These are phyloP conservation scores for Dunckerocampus dactyliophorus DNA, from an alignment of 2,113 vertebrate genomes.

Conservation along the genomic window DNA sequence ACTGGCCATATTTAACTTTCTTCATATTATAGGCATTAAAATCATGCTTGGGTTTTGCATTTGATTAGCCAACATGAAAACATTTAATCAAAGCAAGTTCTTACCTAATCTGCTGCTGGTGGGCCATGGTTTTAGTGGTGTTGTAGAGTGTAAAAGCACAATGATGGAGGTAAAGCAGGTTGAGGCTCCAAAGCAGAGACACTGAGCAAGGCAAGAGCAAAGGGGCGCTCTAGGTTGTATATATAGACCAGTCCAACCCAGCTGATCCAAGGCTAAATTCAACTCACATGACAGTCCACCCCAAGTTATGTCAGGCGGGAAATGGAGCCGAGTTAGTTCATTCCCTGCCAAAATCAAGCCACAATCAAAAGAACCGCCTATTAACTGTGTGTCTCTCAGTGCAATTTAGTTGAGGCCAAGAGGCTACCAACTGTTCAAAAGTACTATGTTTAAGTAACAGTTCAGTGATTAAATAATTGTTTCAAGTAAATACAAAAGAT, in stretches of 20 bases:
- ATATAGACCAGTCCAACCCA: constrained; percentile 42
- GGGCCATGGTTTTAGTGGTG: constrained; percentile 67
- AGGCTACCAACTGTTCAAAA: too few relatives aligned
- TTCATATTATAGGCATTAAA: too few relatives aligned
- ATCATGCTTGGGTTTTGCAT: background rate
- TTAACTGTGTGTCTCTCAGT: too few relatives aligned
- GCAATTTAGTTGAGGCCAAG: too few relatives aligned
- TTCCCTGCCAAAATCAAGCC: constrained; percentile 13
- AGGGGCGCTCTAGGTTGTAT: constrained; percentile 40
- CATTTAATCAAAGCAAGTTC: constrained; percentile 11
- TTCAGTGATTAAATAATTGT: too few relatives aligned
- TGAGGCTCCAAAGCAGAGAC: constrained; percentile 48
- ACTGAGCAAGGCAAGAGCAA: constrained; percentile 47
- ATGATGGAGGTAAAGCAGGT: constrained; percentile 50
- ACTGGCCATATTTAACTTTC: too few relatives aligned
- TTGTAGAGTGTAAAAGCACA: constrained; percentile 20
- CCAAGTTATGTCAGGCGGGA: constrained; percentile 33
- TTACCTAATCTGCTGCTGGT: constrained; percentile 78
- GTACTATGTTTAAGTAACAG: too few relatives aligned
- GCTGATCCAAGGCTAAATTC: constrained; percentile 16
- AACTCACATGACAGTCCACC: constrained; percentile 35
- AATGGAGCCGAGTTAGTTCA: constrained; percentile 14
- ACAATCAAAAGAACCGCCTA: constrained; percentile 5
- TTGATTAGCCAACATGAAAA: background rate
- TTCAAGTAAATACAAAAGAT: too few relatives aligned